Evolutionary conservation across 30 jellyfish, hydroid and myxozoan species (phyloP).

Genomic region (Chrysaora quinquecirrha): DNA sequence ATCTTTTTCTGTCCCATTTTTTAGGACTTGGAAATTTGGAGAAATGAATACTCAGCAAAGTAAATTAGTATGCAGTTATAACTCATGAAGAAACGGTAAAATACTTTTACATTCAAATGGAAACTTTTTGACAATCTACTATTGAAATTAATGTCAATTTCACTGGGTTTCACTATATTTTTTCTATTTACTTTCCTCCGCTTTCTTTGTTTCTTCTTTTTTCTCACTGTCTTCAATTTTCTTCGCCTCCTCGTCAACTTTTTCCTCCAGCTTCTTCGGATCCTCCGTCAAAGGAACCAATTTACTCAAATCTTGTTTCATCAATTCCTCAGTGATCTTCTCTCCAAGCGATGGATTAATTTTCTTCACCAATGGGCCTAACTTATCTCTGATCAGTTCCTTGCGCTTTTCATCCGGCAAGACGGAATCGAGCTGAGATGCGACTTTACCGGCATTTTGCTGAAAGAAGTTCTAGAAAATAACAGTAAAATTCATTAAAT

Average conservation of each 20-base stretch:
- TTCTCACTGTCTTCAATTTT: constrained; percentile 56
- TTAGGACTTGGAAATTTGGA: too few species aligned
- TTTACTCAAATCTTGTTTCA: constrained; percentile 62
- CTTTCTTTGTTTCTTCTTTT: neutral
- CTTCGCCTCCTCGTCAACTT: constrained; percentile 72
- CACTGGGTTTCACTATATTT: neutral
- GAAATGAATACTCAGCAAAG: too few species aligned
- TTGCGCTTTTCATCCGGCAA: constrained; percentile 70
- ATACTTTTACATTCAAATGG: too few species aligned
- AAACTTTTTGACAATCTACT: too few species aligned
- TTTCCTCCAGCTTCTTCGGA: constrained; percentile 49
- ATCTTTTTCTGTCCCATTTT: too few species aligned
- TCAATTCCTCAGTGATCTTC: constrained; percentile 48
- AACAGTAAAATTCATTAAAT: too few species aligned
- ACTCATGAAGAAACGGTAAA: too few species aligned
- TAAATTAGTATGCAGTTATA: too few species aligned
- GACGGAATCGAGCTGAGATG: constrained; percentile 63
- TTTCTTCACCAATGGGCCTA: constrained; percentile 75
- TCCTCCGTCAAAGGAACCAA: constrained; percentile 65
- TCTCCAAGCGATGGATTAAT: constrained; percentile 65
- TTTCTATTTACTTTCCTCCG: neutral
- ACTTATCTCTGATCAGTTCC: constrained; percentile 58
- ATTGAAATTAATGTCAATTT: too few species aligned
- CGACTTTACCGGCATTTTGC: constrained; percentile 68
- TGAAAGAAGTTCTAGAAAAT: constrained; percentile 60